Evolutionary conservation across 2,888 invertebrate species (phyloP).

Genomic region (Nowickia ferox): DNA sequence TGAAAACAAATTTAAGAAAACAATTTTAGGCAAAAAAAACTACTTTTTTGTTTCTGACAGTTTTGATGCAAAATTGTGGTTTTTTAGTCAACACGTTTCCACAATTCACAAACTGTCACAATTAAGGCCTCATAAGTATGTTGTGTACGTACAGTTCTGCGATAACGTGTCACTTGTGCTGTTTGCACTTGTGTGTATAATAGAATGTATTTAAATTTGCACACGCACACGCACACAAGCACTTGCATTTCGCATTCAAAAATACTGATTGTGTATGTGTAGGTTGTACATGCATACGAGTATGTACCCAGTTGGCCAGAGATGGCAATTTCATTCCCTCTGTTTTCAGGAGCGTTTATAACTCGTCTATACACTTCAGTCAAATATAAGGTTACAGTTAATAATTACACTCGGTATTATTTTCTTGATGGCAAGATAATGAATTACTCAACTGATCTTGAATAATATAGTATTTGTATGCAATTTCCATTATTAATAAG

Average conservation of each 20-base stretch:
- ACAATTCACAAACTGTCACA: conserved; percentile 59
- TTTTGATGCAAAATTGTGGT: conserved; percentile 61
- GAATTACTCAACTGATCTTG: too few species aligned
- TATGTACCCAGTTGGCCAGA: too few species aligned
- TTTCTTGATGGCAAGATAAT: too few species aligned
- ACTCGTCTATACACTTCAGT: too few species aligned
- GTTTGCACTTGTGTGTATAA: neutral
- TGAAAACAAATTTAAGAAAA: conserved; percentile 11
- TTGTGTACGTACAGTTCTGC: conserved; percentile 29
- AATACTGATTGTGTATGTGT: neutral
- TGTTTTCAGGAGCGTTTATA: too few species aligned
- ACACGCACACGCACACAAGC: neutral
- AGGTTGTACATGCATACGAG: too few species aligned
- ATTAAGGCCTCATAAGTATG: conserved; percentile 51
- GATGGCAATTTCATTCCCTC: too few species aligned
- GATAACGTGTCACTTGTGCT: conserved; percentile 41
- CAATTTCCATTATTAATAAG: too few species aligned
- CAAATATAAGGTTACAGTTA: too few species aligned
- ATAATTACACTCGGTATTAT: too few species aligned
- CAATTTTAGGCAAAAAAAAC: conserved; percentile 4
- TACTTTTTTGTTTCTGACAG: conserved; percentile 39
- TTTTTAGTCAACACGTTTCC: conserved; percentile 60
- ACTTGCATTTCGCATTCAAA: neutral
- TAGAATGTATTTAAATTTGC: neutral
- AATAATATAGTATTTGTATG: too few species aligned